Evolutionary conservation across 2,113 vertebrate species (phyloP), one percentile per base, ranked within the genome.

Genomic region (Microcebus jonahi): DNA sequence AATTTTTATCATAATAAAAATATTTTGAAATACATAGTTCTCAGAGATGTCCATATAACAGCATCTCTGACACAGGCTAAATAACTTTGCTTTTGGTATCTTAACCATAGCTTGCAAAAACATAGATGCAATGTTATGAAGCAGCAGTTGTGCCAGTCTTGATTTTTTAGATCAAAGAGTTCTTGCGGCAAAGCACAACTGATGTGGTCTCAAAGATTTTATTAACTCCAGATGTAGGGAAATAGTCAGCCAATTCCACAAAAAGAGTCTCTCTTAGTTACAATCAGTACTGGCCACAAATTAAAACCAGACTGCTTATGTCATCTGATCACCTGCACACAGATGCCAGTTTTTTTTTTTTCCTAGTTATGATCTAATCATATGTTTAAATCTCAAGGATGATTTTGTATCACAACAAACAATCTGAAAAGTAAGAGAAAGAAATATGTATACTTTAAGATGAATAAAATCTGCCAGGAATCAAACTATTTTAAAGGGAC

Each of bases 121-220:
- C 92, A 98, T 97, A 98, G 98, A 98, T 97, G 98, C 97, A 96
- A 98, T 97, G 98, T 98, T 99, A 98, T 98, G 98, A 99, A 98
- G 98, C 98, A 98, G 98, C 97, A 98, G 98, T 98, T 98, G 98
- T 99, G 99, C 99, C 99, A 99, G 98, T 98, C 98, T 98, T 94
- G 96, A 98, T 98, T 98, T 97, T 98, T 98, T 97, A 99, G 99
- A 99, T 99, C 99, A 99, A 99, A 99, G 98, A 94, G 96, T 98
- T 98, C 97, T 98, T 97, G 96, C 98, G 98, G 99, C 99, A 99
- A 99, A 99, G 99, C 97, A 97, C 98, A 98, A 99, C 98, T 99
- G 99, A 99, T 99, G 99, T 99, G 99, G 99, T 99, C 99, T 99
- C 98, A 98, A 98, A 97, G 98, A 99, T 98, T 99, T 99, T 99